A percentile compares a stretch with the other conserved stretches of the same genome.
These are phyloP conservation scores for Macropus fuliginosus DNA, from an alignment of 2,797 vertebrate species.

Conservation along the genomic window DNA sequence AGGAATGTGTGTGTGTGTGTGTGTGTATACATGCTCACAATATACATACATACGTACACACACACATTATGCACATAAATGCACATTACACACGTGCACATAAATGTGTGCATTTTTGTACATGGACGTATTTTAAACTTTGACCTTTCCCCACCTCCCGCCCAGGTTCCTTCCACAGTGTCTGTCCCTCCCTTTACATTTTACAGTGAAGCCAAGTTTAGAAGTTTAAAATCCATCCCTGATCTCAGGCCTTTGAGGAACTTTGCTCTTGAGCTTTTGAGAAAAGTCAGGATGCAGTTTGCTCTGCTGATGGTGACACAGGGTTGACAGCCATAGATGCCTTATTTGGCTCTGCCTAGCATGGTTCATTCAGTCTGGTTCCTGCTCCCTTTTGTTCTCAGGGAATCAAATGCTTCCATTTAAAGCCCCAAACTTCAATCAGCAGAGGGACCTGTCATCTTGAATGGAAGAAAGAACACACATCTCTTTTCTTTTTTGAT, in stretches of 20 bases:
- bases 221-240: neutral
- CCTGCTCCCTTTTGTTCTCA: neutral
- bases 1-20: neutral
- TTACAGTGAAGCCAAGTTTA: neutral
- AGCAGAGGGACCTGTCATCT: neutral
- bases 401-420: neutral
- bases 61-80: no score
- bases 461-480: neutral
- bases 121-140: neutral
- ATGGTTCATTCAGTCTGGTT: neutral
- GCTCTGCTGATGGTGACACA: neutral
- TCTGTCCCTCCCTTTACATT: neutral
- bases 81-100: no score
- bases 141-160: neutral
- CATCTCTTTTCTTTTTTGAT: conserved; percentile 16
- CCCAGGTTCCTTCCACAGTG: neutral
- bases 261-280: neutral
- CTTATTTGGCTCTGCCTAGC: neutral
- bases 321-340: neutral
- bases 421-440: neutral
- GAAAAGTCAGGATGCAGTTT: conserved; percentile 20
- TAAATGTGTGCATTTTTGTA: no score
- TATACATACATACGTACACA: no score
- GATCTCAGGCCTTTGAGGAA: conserved; percentile 1
- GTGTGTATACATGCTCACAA: fast-evolving